Evolutionary conservation across 2,888 invertebrate species (phyloP).

Genomic region (Caenorhabditis sp.): DNA sequence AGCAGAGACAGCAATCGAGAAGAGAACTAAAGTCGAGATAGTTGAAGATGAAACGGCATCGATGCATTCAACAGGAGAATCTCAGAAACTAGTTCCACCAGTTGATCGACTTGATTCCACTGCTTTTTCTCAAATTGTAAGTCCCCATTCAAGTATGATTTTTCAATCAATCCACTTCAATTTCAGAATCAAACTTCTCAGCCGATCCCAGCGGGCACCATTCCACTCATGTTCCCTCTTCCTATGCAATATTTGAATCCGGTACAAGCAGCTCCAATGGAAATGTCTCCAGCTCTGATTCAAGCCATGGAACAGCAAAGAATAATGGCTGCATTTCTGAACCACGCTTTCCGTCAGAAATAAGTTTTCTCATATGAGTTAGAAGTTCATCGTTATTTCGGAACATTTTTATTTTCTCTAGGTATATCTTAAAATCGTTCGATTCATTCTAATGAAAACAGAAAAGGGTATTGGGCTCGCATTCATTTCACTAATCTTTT

Average conservation of each 20-base stretch:
- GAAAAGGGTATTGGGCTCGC: not conserved
- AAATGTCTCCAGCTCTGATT: not conserved
- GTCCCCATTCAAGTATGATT: too few relatives aligned
- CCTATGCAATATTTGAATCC: conserved; percentile 9
- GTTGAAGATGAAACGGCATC: too few relatives aligned
- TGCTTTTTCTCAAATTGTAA: too few relatives aligned
- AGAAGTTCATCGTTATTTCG: not conserved
- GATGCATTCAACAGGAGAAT: too few relatives aligned
- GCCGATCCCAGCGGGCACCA: too few relatives aligned
- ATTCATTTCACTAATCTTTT: conserved; percentile 12
- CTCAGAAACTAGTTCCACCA: too few relatives aligned
- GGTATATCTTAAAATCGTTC: not conserved
- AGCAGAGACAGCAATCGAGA: not conserved
- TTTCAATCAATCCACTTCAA: too few relatives aligned
- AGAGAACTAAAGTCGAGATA: not conserved
- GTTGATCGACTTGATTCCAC: too few relatives aligned
- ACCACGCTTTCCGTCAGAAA: conserved; percentile 31
- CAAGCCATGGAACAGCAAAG: conserved; percentile 20
- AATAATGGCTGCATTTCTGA: conserved; percentile 26
- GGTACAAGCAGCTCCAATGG: not conserved
- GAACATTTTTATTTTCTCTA: not conserved
- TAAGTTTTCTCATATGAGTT: too few relatives aligned
- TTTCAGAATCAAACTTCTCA: too few relatives aligned
- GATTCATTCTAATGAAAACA: too few relatives aligned
- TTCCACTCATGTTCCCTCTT: not conserved